Conservation (phyloP, 2,113 vertebrate species). For the Candoia aspera region DNA sequence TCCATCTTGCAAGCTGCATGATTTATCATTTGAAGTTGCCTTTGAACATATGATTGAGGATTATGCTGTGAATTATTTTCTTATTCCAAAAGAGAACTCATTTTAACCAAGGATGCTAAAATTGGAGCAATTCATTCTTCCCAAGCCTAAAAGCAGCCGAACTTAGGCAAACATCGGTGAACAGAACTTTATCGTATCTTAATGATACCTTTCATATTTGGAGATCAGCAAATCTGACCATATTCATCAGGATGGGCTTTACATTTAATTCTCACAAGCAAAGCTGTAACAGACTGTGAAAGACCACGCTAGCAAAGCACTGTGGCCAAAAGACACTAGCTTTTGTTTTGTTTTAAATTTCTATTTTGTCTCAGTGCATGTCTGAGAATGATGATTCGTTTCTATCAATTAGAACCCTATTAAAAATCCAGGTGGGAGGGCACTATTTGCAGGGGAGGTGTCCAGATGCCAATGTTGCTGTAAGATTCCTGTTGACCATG, state of each 20-base stretch:
- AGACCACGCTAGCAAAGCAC: not conserved
- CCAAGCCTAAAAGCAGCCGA: constrained; percentile 60
- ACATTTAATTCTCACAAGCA: constrained; percentile 42
- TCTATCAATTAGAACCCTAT: not conserved
- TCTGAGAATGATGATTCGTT: not conserved
- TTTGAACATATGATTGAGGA: constrained; percentile 57
- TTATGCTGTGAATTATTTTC: constrained; percentile 56
- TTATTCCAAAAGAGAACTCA: constrained; percentile 58
- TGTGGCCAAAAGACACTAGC: not conserved
- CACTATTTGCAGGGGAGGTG: not conserved
- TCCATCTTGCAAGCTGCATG: constrained; percentile 44
- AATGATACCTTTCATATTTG: constrained; percentile 38
- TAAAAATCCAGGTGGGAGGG: not conserved
- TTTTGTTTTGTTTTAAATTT: not conserved
- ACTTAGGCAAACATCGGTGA: constrained; percentile 69
- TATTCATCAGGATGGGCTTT: constrained; percentile 42
- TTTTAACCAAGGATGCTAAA: constrained; percentile 66
- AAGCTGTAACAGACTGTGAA: constrained; percentile 21
- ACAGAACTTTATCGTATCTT: constrained; percentile 51
- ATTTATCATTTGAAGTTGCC: constrained; percentile 52
- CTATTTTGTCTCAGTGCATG: not conserved
- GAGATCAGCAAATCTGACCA: constrained; percentile 57
- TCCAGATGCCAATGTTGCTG: not conserved
- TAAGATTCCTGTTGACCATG: not conserved
- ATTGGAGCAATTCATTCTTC: constrained; percentile 66